Evolutionary conservation across 1,140 invertebrate species (phyloP), one percentile per base, ranked within the genome.

Genomic region (Microplitis mediator): DNA sequence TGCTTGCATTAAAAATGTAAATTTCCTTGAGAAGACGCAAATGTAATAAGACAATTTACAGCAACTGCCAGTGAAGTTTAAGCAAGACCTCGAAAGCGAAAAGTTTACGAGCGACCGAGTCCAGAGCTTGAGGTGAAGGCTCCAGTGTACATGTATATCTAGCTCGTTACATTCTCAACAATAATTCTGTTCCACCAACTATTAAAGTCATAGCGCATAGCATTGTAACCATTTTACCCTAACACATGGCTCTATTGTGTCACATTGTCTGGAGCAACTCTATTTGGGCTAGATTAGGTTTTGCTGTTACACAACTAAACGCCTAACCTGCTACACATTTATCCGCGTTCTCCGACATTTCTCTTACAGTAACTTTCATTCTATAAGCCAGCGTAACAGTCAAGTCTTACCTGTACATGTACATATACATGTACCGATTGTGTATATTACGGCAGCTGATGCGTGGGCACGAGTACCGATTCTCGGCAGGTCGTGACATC

Each of bases 261-360:
- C 75, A 76, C 78, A 79, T 78, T 79, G 78, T 79, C 76, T 75
- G 74, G 71, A 78, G 76, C 74, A 69, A 74, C 75, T 77, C 75
- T 79, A 77, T 76, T 77, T 78, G 73, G 45, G 74, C 68, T 75
- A 79, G 78, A 79, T 79, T 79, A 79, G 73, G 71, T 78, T 79
- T 77, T 78, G 78, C 71, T 78, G 65, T 73, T 74, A 75, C 71
- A 72, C 76, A 72, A 73, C 65, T 67, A 70, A 70, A 61, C 52
- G 39, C 58, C 35, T 68, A 54, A 69, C 58, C 36, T 62, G 64
- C 64, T 2, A 31, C 39, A 58, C 69, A 66, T 75, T 77, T 76
- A 74, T 74, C 39, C 8, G 65, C 58, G 68, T 51, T 52, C 64
- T 52, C 23, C 13, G 45, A 11, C 6, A 8, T 2, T 66, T 31